A percentile compares a stretch with the other conserved stretches of the same genome.
phyloP scores from a whole-genome alignment of 2,888 invertebrate genomes.

The Macropis europaea region DNA sequence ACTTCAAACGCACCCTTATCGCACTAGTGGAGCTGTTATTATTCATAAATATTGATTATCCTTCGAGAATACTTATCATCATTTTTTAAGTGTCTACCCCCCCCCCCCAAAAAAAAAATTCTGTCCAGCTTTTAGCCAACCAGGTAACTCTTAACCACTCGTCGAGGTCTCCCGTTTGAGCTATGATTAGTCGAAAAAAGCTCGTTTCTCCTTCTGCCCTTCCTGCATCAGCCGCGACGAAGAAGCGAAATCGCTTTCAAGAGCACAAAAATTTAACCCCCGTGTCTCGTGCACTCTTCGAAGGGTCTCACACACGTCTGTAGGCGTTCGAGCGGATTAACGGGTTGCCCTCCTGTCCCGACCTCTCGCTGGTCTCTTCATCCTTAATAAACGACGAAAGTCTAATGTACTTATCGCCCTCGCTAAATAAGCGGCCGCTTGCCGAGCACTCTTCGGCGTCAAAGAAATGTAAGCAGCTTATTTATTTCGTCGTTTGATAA shows the following conservation, averaged over 20 bases:
- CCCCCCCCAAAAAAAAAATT: too few species aligned
- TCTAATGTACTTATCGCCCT: conserved; percentile 70
- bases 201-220: too few species aligned
- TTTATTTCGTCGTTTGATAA: conserved; percentile 76
- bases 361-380: conserved; percentile 33
- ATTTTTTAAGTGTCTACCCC: too few species aligned
- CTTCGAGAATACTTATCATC: too few species aligned
- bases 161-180: too few species aligned
- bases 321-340: conserved; percentile 46
- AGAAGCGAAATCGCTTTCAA: conserved; percentile 11
- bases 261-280: conserved; percentile 16
- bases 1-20: too few species aligned
- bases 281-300: not conserved
- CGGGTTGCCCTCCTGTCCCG: not conserved
- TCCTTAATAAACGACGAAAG: conserved; percentile 59
- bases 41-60: too few species aligned
- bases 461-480: conserved; percentile 75
- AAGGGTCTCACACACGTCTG: not conserved
- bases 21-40: too few species aligned
- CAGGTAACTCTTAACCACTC: too few species aligned
- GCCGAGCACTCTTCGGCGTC: conserved; percentile 52
- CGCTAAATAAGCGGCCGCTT: conserved; percentile 67
- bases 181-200: too few species aligned
- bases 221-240: conserved; percentile 22
- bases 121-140: too few species aligned